Evolutionary conservation across 2,888 invertebrate genomes (phyloP).

Genomic region (Eupeodes latifasciatus): DNA sequence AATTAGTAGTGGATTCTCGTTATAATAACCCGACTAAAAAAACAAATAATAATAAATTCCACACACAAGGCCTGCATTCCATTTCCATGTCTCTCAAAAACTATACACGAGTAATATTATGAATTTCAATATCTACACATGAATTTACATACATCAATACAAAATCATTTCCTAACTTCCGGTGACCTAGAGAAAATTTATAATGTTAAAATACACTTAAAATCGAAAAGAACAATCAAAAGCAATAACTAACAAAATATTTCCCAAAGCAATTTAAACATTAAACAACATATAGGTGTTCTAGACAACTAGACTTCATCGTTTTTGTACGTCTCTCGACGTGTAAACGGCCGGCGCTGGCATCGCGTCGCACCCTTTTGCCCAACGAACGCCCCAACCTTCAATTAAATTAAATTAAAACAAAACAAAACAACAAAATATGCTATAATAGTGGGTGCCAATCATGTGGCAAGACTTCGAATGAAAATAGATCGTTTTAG

Average conservation of each 20-base stretch:
- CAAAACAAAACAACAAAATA: slow-evolving; percentile 43
- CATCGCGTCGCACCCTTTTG: slow-evolving; percentile 44
- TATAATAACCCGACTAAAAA: no score
- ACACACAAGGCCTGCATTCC: not conserved
- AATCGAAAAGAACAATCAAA: slow-evolving; percentile 7
- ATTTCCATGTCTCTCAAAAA: not conserved
- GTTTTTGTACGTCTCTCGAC: not conserved
- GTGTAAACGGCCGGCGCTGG: no score
- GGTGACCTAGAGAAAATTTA: slow-evolving; percentile 17
- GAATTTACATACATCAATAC: not conserved
- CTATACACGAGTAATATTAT: not conserved
- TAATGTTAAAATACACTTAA: not conserved
- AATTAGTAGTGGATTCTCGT: no score
- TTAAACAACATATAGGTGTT: slow-evolving; percentile 29
- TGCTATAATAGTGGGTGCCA: slow-evolving; percentile 62
- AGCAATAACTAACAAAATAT: slow-evolving; percentile 21
- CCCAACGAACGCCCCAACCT: slow-evolving; percentile 56
- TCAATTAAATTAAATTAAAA: slow-evolving; percentile 44
- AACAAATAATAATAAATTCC: not conserved
- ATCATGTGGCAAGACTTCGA: slow-evolving; percentile 70
- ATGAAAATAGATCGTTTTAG: slow-evolving; percentile 73
- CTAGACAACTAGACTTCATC: slow-evolving; percentile 48
- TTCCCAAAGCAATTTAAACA: slow-evolving; percentile 9
- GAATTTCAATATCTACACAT: not conserved
- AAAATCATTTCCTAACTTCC: slow-evolving; percentile 26